phyloP scores from a whole-genome alignment of 2,113 vertebrate species.

The Caloenas nicobarica region DNA sequence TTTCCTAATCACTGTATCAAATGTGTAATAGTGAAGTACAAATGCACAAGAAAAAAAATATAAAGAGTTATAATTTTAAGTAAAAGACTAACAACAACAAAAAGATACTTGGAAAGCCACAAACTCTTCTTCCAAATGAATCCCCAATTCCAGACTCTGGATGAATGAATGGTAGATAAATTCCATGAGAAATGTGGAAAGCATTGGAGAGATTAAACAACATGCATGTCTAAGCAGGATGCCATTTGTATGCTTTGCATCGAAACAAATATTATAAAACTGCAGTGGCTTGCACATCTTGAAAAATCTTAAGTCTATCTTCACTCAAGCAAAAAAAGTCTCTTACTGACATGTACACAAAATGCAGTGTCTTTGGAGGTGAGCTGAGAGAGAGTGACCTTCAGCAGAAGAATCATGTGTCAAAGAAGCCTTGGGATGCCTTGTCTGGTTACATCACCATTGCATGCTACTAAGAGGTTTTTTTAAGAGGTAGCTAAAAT shows the following conservation, averaged over 20 bases:
- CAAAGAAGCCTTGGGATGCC: neutral
- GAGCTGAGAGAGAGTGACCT: neutral
- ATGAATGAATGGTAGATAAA: neutral
- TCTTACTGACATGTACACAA: neutral
- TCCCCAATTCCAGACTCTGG: neutral
- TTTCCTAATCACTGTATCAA: neutral
- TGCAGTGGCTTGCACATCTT: neutral
- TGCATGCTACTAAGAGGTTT: neutral
- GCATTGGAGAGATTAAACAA: neutral
- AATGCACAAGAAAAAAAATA: rapidly evolving
- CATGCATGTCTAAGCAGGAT: neutral
- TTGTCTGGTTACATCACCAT: neutral
- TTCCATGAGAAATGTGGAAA: neutral
- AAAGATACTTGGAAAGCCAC: neutral
- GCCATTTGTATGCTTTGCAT: neutral
- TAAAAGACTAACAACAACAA: neutral
- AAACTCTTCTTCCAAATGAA: neutral
- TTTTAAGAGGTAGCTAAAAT: neutral
- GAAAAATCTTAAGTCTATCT: neutral
- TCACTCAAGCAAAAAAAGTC: neutral
- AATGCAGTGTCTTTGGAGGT: neutral
- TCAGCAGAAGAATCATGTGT: neutral
- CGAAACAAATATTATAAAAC: neutral
- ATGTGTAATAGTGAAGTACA: neutral
- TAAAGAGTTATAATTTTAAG: neutral